phyloP scores from a whole-genome alignment of 2,797 vertebrate genomes.

The Otus scops region DNA sequence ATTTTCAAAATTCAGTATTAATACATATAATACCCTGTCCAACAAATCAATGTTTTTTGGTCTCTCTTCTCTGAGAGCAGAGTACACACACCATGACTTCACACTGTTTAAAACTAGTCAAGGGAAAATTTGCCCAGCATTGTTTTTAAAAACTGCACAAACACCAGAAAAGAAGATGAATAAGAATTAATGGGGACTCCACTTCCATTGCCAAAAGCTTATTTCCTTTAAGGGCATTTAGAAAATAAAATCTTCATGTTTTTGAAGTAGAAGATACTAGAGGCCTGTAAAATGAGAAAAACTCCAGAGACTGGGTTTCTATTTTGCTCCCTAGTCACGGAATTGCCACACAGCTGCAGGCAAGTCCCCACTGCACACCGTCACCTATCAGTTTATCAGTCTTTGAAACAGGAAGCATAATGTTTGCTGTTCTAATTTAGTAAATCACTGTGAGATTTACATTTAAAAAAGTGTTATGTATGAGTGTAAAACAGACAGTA shows the following conservation, averaged over 20 bases:
- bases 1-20: conserved; percentile 20
- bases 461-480: neutral
- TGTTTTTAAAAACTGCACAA: neutral
- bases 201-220: neutral
- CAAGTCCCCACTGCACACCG: neutral
- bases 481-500: neutral
- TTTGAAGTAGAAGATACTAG: neutral
- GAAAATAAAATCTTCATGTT: neutral
- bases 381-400: neutral
- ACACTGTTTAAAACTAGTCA: neutral
- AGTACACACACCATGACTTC: neutral
- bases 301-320: rapidly evolving
- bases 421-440: neutral
- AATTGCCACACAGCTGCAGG: neutral
- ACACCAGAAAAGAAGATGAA: neutral
- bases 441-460: neutral
- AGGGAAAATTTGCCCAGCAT: neutral
- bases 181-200: neutral
- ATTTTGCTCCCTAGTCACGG: neutral
- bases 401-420: neutral
- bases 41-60: neutral
- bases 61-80: neutral
- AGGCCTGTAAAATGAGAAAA: neutral
- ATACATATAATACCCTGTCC: neutral
- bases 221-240: neutral